phyloP scores from a whole-genome alignment of 2,888 invertebrate genomes.

The Colletes collaris region DNA sequence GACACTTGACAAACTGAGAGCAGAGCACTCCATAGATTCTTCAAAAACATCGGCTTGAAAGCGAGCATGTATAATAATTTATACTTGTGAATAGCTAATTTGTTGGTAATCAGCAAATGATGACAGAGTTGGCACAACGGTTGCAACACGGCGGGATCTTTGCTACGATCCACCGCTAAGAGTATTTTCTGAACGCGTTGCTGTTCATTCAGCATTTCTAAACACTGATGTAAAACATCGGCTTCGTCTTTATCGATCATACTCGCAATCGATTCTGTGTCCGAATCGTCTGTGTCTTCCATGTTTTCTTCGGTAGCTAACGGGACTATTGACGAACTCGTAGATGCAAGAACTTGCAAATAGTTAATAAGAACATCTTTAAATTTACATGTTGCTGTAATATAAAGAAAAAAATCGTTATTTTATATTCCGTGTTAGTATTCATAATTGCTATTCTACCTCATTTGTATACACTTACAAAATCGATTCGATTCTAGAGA shows the following conservation, averaged over 20 bases:
- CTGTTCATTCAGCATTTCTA: slow-evolving; percentile 88
- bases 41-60: slow-evolving; percentile 90
- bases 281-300: slow-evolving; percentile 84
- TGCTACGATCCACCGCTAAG: slow-evolving; percentile 83
- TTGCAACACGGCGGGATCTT: slow-evolving; percentile 85
- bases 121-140: slow-evolving; percentile 92
- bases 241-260: slow-evolving; percentile 85
- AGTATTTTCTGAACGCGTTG: slow-evolving; percentile 85
- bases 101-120: slow-evolving; percentile 91
- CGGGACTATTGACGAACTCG: slow-evolving; percentile 81
- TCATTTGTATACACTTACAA: slow-evolving; percentile 84
- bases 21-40: slow-evolving; percentile 88
- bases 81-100: slow-evolving; percentile 92
- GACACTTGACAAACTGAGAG: slow-evolving; percentile 83
- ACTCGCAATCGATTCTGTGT: slow-evolving; percentile 86
- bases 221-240: slow-evolving; percentile 84
- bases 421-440: not conserved
- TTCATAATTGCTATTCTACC: not conserved
- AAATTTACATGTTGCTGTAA: slow-evolving; percentile 69
- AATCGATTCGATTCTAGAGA: slow-evolving; percentile 87
- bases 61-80: slow-evolving; percentile 92
- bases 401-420: slow-evolving; percentile 13
- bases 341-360: slow-evolving; percentile 86
- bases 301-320: slow-evolving; percentile 82
- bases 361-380: slow-evolving; percentile 82